Percentiles rank a stretch among this genome's conserved stretches.
Conservation (phyloP, 2,113 vertebrate genomes). For the Jaculus jaculus region DNA sequence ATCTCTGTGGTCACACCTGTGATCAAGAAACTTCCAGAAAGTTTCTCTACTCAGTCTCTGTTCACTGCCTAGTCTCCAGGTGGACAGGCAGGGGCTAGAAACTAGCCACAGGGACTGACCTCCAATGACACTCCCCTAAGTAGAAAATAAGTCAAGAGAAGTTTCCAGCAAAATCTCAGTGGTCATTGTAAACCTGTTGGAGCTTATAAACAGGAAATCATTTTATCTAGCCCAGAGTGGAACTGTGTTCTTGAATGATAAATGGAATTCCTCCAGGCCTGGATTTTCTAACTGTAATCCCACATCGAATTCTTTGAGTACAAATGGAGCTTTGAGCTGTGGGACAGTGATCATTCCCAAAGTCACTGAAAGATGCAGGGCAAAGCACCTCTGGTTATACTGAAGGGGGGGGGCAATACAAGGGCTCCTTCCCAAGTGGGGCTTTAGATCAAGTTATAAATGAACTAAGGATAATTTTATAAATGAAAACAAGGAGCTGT, state of each 20-base stretch:
- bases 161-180: not conserved
- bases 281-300: not conserved
- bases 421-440: not conserved
- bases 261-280: not conserved
- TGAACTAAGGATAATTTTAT: not conserved
- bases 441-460: not conserved
- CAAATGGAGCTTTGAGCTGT: not conserved
- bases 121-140: not conserved
- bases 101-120: not conserved
- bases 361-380: not conserved
- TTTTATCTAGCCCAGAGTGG: not conserved
- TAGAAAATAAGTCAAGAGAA: conserved; percentile 17
- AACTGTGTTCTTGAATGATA: not conserved
- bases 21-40: not conserved
- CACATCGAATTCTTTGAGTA: not conserved
- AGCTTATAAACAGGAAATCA: not conserved
- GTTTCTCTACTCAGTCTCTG: not conserved
- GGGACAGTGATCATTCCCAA: not conserved
- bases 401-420: not conserved
- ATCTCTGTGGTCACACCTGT: too few species aligned
- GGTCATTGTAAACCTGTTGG: conserved; percentile 20
- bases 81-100: not conserved
- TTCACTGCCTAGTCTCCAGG: not conserved
- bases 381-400: not conserved
- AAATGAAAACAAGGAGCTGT: not conserved